phyloP scores from a whole-genome alignment of 2,797 vertebrate genomes.

The Sebastes diaconus region DNA sequence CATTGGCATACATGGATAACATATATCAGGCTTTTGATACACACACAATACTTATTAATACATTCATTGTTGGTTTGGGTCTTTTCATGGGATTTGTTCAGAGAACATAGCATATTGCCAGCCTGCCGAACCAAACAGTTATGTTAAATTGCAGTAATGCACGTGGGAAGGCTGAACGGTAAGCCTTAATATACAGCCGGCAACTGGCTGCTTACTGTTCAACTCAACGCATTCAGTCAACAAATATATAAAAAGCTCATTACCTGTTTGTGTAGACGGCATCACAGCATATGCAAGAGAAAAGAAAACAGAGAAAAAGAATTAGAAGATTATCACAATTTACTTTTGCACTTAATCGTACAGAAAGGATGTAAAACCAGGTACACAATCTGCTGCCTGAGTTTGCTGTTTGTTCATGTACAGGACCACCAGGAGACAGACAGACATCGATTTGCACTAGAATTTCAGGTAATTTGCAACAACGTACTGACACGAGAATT shows the following conservation, averaged over 20 bases:
- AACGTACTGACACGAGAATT: neutral
- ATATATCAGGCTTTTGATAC: neutral
- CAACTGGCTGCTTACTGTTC: neutral
- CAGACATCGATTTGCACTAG: constrained; percentile 1
- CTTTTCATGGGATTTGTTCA: neutral
- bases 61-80: neutral
- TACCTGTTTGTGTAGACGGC: constrained; percentile 50
- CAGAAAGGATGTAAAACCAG: neutral
- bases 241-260: neutral
- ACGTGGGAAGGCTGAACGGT: neutral
- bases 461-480: constrained; percentile 16
- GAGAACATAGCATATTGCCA: neutral
- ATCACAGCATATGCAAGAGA: constrained; percentile 29
- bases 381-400: neutral
- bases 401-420: neutral
- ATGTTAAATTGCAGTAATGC: neutral
- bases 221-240: neutral
- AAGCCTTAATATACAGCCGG: neutral
- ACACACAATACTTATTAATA: neutral
- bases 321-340: neutral
- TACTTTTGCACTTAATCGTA: neutral
- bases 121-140: neutral
- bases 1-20: too few species aligned
- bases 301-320: neutral
- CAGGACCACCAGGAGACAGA: neutral